phyloP scores from a whole-genome alignment of 2,888 invertebrate genomes.

The Priocnemis perturbator region DNA sequence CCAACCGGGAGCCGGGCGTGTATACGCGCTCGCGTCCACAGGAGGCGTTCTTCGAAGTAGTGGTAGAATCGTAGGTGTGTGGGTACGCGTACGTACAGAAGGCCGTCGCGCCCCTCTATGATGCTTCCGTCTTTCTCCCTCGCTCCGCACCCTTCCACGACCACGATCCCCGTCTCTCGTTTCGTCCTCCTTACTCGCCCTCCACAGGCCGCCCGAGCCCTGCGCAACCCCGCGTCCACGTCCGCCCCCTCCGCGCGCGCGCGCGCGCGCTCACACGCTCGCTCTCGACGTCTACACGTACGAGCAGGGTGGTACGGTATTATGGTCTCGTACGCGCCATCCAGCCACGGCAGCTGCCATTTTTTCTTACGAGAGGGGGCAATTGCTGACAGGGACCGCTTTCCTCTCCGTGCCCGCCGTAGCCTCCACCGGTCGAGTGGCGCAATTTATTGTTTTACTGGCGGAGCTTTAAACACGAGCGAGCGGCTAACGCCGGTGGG shows the following conservation, averaged over 20 bases:
- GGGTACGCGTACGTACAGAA: too few species aligned
- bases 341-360: slow-evolving; percentile 78
- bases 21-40: slow-evolving; percentile 69
- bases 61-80: background rate
- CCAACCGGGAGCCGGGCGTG: slow-evolving; percentile 66
- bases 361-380: slow-evolving; percentile 74
- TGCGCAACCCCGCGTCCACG: slow-evolving; percentile 19
- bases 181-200: slow-evolving; percentile 17
- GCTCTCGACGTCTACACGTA: slow-evolving; percentile 66
- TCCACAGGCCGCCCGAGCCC: background rate
- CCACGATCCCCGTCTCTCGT: slow-evolving; percentile 29
- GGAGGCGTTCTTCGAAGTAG: slow-evolving; percentile 2
- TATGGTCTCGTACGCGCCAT: slow-evolving; percentile 72
- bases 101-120: slow-evolving; percentile 15
- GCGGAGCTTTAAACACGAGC: slow-evolving; percentile 59
- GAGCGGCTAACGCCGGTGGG: slow-evolving; percentile 41
- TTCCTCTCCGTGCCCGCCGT: slow-evolving; percentile 64
- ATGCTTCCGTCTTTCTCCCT: slow-evolving; percentile 21
- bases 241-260: slow-evolving; percentile 53
- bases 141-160: slow-evolving; percentile 14
- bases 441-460: slow-evolving; percentile 73
- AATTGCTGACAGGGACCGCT: slow-evolving; percentile 73
- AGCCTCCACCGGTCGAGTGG: slow-evolving; percentile 46
- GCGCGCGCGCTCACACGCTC: slow-evolving; percentile 38
- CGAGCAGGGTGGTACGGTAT: slow-evolving; percentile 56